Evolutionary conservation across 2,888 invertebrate species (phyloP), one percentile per base, ranked within the genome.

Genomic region (Prostheceraeus crozeri): DNA sequence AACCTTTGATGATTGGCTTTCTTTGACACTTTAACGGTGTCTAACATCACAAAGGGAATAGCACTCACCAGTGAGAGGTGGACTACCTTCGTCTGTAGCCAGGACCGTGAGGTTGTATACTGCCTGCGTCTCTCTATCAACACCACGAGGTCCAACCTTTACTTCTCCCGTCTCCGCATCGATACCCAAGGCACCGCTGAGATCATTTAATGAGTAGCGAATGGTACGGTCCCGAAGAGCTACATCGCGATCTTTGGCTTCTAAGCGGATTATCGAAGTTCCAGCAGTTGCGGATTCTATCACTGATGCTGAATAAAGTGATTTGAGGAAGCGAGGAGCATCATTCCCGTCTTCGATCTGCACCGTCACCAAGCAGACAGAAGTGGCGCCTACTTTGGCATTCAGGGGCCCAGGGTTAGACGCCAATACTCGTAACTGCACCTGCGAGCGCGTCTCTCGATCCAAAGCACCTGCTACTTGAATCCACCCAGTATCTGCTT

Each of bases 291-390:
- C 33, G 14, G 33, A 11, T 23, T 55, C 55, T 25, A 33, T 55
- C 11, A 55, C 36, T 52, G 2, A 8, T 14, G 55, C 21, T 14
- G 55, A 21, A n/a, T 93, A 93, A 19, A 82, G 72, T 52, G 81
- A 81, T 68, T 85, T 83, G n/a, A 84, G 76, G 73, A 94, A 94
- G 73, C 88, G 87, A 0, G 93, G 93, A 1, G 93, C 89, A 78
- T 93, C 93, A 72, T 93, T 93, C 19, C 91, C 91, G 74, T 93
- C 93, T 78, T 90, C 88, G 64, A 94, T 87, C 0, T 87, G 85
- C 63, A 94, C 85, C 51, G 88, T 86, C 0, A 94, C 87, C 77
- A 89, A 14, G 23, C 48, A 48, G 3, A 21, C 8, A 16, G 48
- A 4, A n/a, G n/a, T n/a, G n/a, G n/a, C n/a, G n/a, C n/a, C n/a